Base-by-base conservation (phyloP, 2,888 invertebrate genomes). In the Coenonympha glycerion region DNA sequence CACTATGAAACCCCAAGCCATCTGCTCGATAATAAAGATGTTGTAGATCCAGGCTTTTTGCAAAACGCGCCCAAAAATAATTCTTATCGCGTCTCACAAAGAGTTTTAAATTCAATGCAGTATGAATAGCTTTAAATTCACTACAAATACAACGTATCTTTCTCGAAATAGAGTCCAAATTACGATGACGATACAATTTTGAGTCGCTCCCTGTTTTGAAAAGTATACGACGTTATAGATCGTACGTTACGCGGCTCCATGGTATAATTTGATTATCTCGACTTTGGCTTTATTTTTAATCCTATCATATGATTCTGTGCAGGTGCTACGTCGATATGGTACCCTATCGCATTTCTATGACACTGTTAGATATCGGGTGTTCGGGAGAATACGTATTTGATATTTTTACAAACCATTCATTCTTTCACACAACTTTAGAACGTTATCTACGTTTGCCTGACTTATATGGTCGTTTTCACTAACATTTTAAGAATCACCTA, bases 11-110 rank as follows among this genome's bases (percentile, higher is more conserved):
- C 47, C 52, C 40, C 36, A 22, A 46, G 47, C 54, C 52, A 55
- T 52, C 54, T 55, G 48, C 48, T 52, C 45, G 34, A 52, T 52
- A 48, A 52, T 50, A 50, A 36, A 53, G 50, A 53, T 36, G 33
- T 19, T 41, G 18, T 30, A 19, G 26, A 26, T 40, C 24, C 26
- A 30, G 6, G 42, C 13, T 30, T 3, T 4, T 13, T 42, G 13
- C 24, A 22, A 3, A 1, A 1, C 6, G 13, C 42, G 13, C 5
- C 3, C 9, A 11, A 42, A 31, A 19, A 13, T 21, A 2, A 13
- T 3, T 31, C 19, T 31, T 42, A 31, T 3, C 2, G 2, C 3
- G 2, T 11, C 8, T 21, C 3, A 2, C 1, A 6, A 21, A 42
- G 16, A 13, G 42, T 31, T 31, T 42, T 11, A 31, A 42, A 13